A percentile compares a stretch with the other conserved stretches of the same genome.
These are phyloP conservation scores for Cactoblastis cactorum DNA, from an alignment of 2,888 invertebrate species.

Conservation along the genomic window DNA sequence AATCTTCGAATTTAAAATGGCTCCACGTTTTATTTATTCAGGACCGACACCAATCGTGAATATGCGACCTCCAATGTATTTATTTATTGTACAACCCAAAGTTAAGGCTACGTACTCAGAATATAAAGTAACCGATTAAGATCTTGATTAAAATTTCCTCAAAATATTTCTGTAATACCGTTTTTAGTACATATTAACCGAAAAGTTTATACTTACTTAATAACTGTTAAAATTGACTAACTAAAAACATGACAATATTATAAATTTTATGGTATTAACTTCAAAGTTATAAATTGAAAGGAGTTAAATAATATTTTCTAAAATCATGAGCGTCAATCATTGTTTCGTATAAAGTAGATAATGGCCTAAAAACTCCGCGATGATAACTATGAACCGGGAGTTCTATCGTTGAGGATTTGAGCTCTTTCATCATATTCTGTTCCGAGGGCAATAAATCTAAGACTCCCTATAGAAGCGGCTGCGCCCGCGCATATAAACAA, in stretches of 20 bases:
- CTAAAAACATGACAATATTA: no score
- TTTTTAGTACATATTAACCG: no score
- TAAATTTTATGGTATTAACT: no score
- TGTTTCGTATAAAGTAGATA: conserved; percentile 6
- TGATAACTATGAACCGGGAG: conserved; percentile 16
- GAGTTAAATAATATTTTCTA: neutral
- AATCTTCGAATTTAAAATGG: conserved; percentile 12
- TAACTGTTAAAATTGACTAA: no score
- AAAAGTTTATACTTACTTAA: no score
- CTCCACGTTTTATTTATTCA: conserved; percentile 42
- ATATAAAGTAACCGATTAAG: conserved; percentile 28
- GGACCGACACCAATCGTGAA: conserved; percentile 32
- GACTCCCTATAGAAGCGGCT: conserved; percentile 28
- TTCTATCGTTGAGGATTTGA: conserved; percentile 10
- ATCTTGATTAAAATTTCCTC: neutral
- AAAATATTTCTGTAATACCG: neutral
- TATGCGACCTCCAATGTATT: conserved; percentile 38
- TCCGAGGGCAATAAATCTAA: conserved; percentile 25
- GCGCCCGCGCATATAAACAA: conserved; percentile 60
- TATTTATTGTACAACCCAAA: conserved; percentile 35
- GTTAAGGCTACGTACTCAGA: conserved; percentile 29
- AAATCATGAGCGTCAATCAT: conserved; percentile 5
- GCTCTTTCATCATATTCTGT: conserved; percentile 16
- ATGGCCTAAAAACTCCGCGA: conserved; percentile 15
- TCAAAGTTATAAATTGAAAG: no score